phyloP scores from a whole-genome alignment of 2,888 invertebrate genomes.

The Selenia dentaria region DNA sequence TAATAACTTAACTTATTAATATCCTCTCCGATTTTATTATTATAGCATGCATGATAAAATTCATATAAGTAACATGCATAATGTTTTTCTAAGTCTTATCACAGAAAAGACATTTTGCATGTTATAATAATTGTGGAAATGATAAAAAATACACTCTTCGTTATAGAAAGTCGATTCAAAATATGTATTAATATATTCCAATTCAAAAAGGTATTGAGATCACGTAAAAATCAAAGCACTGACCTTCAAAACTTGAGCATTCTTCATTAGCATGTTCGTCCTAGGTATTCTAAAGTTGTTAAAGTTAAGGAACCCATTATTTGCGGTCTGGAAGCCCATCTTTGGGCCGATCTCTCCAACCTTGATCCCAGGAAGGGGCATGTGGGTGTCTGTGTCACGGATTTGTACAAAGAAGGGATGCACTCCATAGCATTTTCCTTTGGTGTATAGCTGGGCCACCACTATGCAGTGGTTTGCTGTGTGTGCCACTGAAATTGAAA shows the following conservation, averaged over 20 bases:
- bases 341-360: constrained; percentile 97
- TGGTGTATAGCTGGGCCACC: constrained; percentile 93
- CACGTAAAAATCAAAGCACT: too few species aligned
- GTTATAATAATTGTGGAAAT: too few species aligned
- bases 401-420: constrained; percentile 96
- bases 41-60: too few species aligned
- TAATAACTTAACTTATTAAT: too few species aligned
- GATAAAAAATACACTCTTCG: too few species aligned
- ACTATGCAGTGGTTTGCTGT: constrained; percentile 95
- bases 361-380: constrained; percentile 92
- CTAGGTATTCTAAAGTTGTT: constrained; percentile 93
- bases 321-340: constrained; percentile 93
- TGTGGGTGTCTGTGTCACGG: constrained; percentile 92
- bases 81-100: too few species aligned
- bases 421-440: constrained; percentile 91
- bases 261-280: constrained; percentile 96
- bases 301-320: constrained; percentile 96
- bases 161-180: too few species aligned
- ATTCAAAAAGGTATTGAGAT: too few species aligned
- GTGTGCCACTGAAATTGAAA: constrained; percentile 90
- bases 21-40: too few species aligned
- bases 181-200: too few species aligned
- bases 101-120: too few species aligned
- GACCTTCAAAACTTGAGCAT: constrained; percentile 90
- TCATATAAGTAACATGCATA: too few species aligned